Percentiles rank a stretch among this genome's conserved stretches.
Evolutionary conservation across 1,140 invertebrate genomes (phyloP).

Genomic region (Chrysomallon squamiferum): DNA sequence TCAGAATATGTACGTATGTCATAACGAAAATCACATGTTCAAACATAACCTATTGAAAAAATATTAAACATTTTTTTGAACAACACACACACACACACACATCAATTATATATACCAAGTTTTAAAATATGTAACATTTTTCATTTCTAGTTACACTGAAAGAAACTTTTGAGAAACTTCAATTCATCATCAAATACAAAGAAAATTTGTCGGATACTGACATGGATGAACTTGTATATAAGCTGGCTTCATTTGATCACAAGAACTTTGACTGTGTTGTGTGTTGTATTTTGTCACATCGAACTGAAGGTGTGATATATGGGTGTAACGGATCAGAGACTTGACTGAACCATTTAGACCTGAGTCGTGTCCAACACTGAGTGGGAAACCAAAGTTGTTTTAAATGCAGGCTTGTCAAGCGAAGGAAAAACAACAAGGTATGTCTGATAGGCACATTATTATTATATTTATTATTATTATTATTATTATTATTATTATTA

Average conservation of each 20-base stretch:
- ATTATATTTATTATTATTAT: no score
- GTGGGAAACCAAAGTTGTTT: constrained; percentile 61
- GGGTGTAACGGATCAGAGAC: constrained; percentile 47
- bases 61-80: no score
- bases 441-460: no score
- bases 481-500: no score
- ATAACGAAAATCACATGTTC: background rate
- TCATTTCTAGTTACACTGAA: constrained; percentile 36
- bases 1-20: no score
- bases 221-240: constrained; percentile 16
- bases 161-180: constrained; percentile 31
- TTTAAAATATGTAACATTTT: constrained; percentile 2
- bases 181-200: constrained; percentile 21
- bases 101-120: background rate
- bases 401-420: constrained; percentile 63
- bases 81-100: background rate
- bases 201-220: constrained; percentile 23
- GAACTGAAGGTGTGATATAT: constrained; percentile 42
- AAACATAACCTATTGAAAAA: background rate
- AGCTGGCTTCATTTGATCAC: constrained; percentile 22
- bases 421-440: constrained; percentile 44
- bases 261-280: constrained; percentile 44
- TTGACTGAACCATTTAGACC: constrained; percentile 50
- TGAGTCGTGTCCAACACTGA: constrained; percentile 39
- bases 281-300: constrained; percentile 55